phyloP scores from a whole-genome alignment of 2,113 vertebrate genomes.

The Pteruthius melanotis region DNA sequence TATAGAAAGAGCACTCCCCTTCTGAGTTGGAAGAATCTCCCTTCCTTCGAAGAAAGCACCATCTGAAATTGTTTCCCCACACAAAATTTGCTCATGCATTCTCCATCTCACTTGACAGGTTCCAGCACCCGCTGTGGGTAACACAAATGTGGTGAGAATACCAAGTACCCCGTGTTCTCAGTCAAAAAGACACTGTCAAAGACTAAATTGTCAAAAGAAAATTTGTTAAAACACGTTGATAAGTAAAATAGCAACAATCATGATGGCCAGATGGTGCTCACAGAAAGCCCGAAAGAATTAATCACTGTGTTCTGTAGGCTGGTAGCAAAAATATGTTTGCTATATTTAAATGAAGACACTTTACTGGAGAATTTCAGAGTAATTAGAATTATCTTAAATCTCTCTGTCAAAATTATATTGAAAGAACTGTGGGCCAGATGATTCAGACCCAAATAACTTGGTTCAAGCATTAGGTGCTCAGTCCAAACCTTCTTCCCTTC shows the following conservation, averaged over 20 bases:
- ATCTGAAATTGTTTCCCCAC: not conserved
- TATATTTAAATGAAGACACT: slow-evolving; percentile 3
- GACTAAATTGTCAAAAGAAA: not conserved
- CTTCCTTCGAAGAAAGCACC: not conserved
- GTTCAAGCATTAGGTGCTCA: not conserved
- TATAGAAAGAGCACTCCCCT: not conserved
- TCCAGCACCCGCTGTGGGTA: not conserved
- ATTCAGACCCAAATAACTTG: not conserved
- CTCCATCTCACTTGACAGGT: not conserved
- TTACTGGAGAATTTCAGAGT: not conserved
- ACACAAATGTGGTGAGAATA: not conserved
- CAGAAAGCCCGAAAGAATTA: not conserved
- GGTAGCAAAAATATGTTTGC: slow-evolving; percentile 2
- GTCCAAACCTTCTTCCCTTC: not conserved
- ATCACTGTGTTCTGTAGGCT: not conserved
- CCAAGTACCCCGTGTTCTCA: not conserved
- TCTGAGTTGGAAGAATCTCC: not conserved
- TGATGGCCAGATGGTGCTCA: not conserved
- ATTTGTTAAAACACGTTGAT: not conserved
- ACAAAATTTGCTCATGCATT: not conserved
- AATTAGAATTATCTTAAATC: not conserved
- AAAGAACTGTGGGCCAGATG: not conserved
- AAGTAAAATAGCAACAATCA: slow-evolving; percentile 20
- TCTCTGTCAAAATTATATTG: not conserved
- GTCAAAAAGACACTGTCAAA: not conserved